Percentiles rank a stretch among this genome's conserved stretches.
phyloP scores from a whole-genome alignment of 1,140 invertebrate genomes.

The Araneus ventricosus region DNA sequence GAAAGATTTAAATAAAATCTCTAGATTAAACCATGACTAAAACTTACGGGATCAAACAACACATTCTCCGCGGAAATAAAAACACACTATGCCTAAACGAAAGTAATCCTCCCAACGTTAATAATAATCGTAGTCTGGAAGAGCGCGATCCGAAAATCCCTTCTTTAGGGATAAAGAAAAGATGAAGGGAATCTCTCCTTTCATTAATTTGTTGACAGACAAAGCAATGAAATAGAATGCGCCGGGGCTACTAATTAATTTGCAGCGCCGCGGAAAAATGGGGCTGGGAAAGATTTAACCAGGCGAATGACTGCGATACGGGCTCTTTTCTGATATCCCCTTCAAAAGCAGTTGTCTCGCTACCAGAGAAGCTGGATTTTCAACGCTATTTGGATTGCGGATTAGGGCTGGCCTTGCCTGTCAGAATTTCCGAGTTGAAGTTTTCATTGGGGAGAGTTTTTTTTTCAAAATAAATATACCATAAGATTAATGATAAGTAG shows the following conservation, averaged over 20 bases:
- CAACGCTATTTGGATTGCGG: not conserved
- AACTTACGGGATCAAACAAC: too few relatives aligned
- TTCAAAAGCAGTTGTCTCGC: not conserved
- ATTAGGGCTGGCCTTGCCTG: not conserved
- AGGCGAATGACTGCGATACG: constrained; percentile 20
- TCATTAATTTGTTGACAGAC: constrained; percentile 35
- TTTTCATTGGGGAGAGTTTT: not conserved
- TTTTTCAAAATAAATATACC: not conserved
- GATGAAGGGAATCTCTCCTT: not conserved
- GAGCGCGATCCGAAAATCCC: not conserved
- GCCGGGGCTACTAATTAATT: constrained; percentile 34
- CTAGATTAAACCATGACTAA: too few relatives aligned
- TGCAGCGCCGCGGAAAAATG: constrained; percentile 47
- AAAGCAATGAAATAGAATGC: constrained; percentile 49
- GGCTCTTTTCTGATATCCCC: not conserved
- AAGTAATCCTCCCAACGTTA: not conserved
- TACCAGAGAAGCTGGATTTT: not conserved
- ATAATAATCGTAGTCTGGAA: not conserved
- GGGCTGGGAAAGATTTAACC: not conserved
- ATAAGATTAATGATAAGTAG: too few relatives aligned
- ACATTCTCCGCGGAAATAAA: not conserved
- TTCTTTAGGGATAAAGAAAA: constrained; percentile 35
- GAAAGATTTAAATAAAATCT: too few relatives aligned
- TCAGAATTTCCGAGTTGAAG: not conserved
- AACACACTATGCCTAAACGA: not conserved